Conservation (phyloP, 2,113 vertebrate genomes). For the Argyrosomus japonicus region DNA sequence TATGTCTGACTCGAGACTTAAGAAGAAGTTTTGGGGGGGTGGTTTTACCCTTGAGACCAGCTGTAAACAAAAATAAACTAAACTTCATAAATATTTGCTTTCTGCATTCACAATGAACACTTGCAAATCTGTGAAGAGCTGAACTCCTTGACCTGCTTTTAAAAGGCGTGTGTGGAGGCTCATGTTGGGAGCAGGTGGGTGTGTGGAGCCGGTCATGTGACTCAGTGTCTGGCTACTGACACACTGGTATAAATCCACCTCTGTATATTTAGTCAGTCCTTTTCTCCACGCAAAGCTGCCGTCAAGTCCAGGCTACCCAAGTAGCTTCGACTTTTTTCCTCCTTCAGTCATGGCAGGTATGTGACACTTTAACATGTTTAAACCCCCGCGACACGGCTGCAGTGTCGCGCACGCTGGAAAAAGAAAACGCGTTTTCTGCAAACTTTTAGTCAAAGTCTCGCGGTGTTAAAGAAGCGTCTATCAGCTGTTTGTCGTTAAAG, state of each 20-base stretch:
- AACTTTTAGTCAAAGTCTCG: neutral
- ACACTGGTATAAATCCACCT: constrained; percentile 75
- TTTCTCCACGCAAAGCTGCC: constrained; percentile 43
- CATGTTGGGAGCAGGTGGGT: constrained; percentile 68
- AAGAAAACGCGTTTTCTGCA: too few relatives aligned
- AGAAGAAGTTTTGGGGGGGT: neutral
- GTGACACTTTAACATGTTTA: constrained; percentile 34
- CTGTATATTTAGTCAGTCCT: constrained; percentile 38
- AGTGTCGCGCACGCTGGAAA: too few relatives aligned
- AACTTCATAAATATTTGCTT: neutral
- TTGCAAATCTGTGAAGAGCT: neutral
- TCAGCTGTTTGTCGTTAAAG: neutral
- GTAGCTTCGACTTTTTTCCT: constrained; percentile 56
- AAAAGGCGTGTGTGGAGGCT: constrained; percentile 26
- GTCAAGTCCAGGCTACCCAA: constrained; percentile 49
- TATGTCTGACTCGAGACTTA: neutral
- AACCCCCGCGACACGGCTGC: too few relatives aligned
- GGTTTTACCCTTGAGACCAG: neutral
- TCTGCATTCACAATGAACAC: neutral
- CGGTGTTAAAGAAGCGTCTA: too few relatives aligned
- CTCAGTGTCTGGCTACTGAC: constrained; percentile 44
- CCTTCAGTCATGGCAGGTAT: constrained; percentile 78
- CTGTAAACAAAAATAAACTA: neutral
- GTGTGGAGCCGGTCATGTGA: constrained; percentile 74
- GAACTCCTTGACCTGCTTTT: constrained; percentile 15